Evolutionary conservation across 2,888 invertebrate species (phyloP).

Genomic region (Eupithecia vulgata): DNA sequence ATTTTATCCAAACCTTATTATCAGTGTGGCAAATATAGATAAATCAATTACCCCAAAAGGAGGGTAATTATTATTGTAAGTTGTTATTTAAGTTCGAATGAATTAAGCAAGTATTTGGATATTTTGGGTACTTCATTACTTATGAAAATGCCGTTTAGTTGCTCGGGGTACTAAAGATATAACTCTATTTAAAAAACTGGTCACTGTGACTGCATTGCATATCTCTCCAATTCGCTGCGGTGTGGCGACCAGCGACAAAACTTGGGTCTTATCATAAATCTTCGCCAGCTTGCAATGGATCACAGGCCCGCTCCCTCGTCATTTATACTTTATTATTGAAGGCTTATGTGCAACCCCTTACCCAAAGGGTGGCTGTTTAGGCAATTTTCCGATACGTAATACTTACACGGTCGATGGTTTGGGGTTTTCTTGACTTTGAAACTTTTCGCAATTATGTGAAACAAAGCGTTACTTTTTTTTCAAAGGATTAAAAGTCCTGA

Average conservation of each 20-base stretch:
- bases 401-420: slow-evolving; percentile 10
- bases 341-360: slow-evolving; percentile 60
- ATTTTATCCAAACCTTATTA: too few relatives aligned
- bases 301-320: slow-evolving; percentile 58
- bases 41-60: too few relatives aligned
- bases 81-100: too few relatives aligned
- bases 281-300: slow-evolving; percentile 62
- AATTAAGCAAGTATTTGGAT: too few relatives aligned
- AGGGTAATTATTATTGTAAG: too few relatives aligned
- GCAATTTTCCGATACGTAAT: slow-evolving; percentile 22
- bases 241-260: slow-evolving; percentile 67
- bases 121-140: too few relatives aligned
- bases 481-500: neutral
- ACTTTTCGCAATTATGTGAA: slow-evolving; percentile 7
- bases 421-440: slow-evolving; percentile 11
- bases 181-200: neutral
- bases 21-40: too few relatives aligned
- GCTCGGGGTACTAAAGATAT: too few relatives aligned
- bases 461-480: neutral
- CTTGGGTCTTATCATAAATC: slow-evolving; percentile 73
- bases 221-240: slow-evolving; percentile 46
- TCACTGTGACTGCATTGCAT: slow-evolving; percentile 7
- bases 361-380: slow-evolving; percentile 22
- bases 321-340: slow-evolving; percentile 71
- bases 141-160: too few relatives aligned